Evolutionary conservation across 2,888 invertebrate genomes (phyloP).

Genomic region (Caenorhabditis zanzibari): DNA sequence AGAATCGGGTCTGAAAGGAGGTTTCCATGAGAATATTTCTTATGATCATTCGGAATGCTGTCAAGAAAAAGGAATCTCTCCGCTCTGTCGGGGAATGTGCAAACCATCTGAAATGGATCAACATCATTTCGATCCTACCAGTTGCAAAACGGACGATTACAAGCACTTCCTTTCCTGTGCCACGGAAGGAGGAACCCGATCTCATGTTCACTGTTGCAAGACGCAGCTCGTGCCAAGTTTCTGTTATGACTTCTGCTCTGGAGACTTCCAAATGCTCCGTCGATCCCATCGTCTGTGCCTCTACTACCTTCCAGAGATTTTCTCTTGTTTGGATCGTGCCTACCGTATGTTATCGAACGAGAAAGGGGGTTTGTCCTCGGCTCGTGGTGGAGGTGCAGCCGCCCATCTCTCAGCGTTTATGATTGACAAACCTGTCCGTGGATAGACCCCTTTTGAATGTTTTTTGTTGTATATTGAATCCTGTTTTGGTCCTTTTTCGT

Average conservation of each 20-base stretch:
- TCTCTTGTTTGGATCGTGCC: conserved; percentile 81
- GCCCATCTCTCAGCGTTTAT: conserved; percentile 61
- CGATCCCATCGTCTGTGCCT: conserved; percentile 82
- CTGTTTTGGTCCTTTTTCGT: conserved; percentile 39
- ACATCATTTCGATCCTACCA: conserved; percentile 82
- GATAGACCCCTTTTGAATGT: conserved; percentile 20
- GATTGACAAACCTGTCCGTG: conserved; percentile 64
- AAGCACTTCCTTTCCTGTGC: conserved; percentile 82
- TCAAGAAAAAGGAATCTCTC: conserved; percentile 89
- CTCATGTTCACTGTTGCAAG: conserved; percentile 83
- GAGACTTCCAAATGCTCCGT: conserved; percentile 80
- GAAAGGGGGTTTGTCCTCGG: conserved; percentile 37
- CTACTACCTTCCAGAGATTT: conserved; percentile 83
- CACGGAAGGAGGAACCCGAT: conserved; percentile 80
- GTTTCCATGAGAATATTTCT: conserved; percentile 81
- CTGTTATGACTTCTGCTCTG: conserved; percentile 83
- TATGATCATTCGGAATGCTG: conserved; percentile 87
- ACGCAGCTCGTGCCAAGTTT: conserved; percentile 82
- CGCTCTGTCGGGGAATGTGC: conserved; percentile 91
- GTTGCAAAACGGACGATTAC: conserved; percentile 82
- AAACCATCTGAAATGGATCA: conserved; percentile 81
- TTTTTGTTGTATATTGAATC: conserved; percentile 32
- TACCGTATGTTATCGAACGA: conserved; percentile 76
- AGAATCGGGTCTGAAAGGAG: conserved; percentile 81
- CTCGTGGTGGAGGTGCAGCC: conserved; percentile 36